Evolutionary conservation across 1,140 invertebrate species (phyloP), one percentile per base, ranked within the genome.

Genomic region (Eumaeus atala): DNA sequence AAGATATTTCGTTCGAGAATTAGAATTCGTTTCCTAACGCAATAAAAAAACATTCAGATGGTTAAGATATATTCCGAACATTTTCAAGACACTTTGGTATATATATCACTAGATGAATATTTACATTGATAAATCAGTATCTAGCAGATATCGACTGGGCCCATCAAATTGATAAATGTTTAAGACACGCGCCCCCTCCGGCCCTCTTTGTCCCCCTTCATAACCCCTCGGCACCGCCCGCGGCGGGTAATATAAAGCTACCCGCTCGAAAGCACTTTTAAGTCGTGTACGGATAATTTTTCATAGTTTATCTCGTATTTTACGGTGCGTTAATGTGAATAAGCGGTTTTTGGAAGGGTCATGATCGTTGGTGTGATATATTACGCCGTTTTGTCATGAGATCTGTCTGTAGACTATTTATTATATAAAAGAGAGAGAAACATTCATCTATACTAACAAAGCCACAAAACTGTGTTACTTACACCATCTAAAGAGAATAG

Each of bases 91-190:
- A 28, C 21, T 28, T 28, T 28, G 21, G 6, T n/a, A n/a, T 28
- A 69, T 68, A 61, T 61, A 3, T 28, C 21, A 57, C 53, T 56
- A 62, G 59, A 64, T 61, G 63, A 65, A 57, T 56, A 65, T 69
- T 66, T 70, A 65, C 68, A 57, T 51, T 64, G 63, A 74, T 79
- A 76, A 77, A 79, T 79, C 74, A 77, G 64, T 60, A 59, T 54
- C 55, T 62, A 12, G 5, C 54, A 56, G 68, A 71, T 72, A 76
- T 69, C 63, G 65, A 68, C 64, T 67, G 62, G 59, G 52, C 65
- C 70, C 72, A 74, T 74, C 70, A 74, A 70, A 48, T 64, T 79
- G 78, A 79, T 79, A 77, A 73, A 82, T 77, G 74, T 61, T 59
- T 61, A 72, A 61, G 77, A 78, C 68, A 49, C 52, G 68, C 76